Base-by-base conservation (phyloP, 2,113 vertebrate species). In the Hippocampus guttulatus region DNA sequence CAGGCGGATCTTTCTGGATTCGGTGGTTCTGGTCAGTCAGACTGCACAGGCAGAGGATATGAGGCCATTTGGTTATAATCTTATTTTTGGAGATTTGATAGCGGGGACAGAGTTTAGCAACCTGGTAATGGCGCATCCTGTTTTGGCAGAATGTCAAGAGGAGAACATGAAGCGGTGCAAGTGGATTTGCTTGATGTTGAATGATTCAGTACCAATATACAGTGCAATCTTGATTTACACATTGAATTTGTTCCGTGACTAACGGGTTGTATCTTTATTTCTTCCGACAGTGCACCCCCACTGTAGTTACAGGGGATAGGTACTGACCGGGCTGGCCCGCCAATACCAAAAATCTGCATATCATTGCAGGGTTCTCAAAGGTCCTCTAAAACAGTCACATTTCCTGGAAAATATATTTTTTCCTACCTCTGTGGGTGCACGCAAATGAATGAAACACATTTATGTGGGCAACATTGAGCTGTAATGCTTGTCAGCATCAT, bases 51-150 rank as follows among this genome's bases (percentile, higher is more conserved):
- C 67, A n/a, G 67, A 67, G 64, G 57, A 67, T n/a, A 11, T 64
- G 23, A n/a, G 8, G 9, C 58, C 71, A 75, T 75, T 45, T 55
- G 63, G 30, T 82, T 75, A 52, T 89, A 84, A 84, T 87, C 82
- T 70, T 75, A 72, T 84, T 86, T 78, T 81, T 83, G 64, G 68
- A 77, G 75, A 85, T 84, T 84, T 86, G 75, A 64, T 71, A 57
- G 55, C 25, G 3, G 23, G 12, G 69, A 21, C 47, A 38, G 5
- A 15, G 64, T 83, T 85, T 80, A 81, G 67, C 64, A 71, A 71
- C 69, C 66, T 83, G 78, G 74, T 81, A 64, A 76, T 75, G 67
- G 70, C 65, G 61, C 43, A 72, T 70, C 71, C 73, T 67, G 78
- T 64, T 80, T 60, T 67, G 64, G 20, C 58, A 30, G 25, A 60